These are phyloP conservation scores for Megalurothrips usitatus DNA, from an alignment of 2,888 invertebrate genomes.

Conservation along the genomic window DNA sequence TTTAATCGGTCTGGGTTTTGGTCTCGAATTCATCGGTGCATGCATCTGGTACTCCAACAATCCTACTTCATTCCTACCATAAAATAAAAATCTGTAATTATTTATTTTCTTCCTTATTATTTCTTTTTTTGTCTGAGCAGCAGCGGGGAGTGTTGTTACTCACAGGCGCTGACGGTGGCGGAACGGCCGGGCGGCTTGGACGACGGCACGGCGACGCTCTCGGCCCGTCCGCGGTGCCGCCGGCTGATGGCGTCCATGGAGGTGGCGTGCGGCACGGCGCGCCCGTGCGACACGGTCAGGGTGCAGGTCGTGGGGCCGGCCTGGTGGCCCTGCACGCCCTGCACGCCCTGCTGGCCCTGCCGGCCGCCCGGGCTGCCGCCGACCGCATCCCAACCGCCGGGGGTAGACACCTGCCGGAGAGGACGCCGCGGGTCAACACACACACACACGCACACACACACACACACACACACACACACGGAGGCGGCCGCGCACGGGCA, in stretches of 20 bases:
- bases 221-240: slow-evolving; percentile 44
- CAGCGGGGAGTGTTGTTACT: background rate
- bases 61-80: too few species aligned
- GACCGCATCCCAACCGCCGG: background rate
- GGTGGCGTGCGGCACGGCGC: slow-evolving; percentile 52
- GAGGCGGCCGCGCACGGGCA: too few species aligned
- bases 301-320: background rate
- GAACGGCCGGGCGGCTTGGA: slow-evolving; percentile 48
- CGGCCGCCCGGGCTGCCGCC: background rate
- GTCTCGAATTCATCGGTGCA: too few species aligned
- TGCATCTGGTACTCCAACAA: too few species aligned
- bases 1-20: too few species aligned
- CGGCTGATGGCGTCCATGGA: slow-evolving; percentile 57
- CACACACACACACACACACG: too few species aligned
- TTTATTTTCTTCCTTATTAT: too few species aligned
- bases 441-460: too few species aligned
- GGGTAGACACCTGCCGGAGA: background rate
- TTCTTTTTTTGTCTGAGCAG: too few species aligned
- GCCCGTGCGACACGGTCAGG: slow-evolving; percentile 19
- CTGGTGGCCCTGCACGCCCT: background rate
- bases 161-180: slow-evolving; percentile 46
- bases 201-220: slow-evolving; percentile 44
- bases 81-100: too few species aligned
- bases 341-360: background rate
- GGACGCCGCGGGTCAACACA: background rate